These are phyloP conservation scores for Cercopithecus neglectus DNA, from an alignment of 2,797 vertebrate genomes.

Conservation along the genomic window DNA sequence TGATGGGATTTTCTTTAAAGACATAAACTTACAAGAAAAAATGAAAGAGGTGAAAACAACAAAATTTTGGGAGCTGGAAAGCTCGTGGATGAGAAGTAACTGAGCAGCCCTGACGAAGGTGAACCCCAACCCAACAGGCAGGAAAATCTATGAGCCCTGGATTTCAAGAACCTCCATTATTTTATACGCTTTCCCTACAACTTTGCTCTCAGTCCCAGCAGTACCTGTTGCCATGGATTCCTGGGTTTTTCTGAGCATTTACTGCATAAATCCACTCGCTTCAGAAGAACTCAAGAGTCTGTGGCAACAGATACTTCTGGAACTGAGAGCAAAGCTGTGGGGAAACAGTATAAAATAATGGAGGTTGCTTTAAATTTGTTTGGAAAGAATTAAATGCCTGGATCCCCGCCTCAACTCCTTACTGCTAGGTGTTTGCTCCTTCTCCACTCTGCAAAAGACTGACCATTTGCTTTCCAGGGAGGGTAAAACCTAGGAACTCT, in stretches of 20 bases:
- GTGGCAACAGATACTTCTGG: background rate
- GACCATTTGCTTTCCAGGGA: background rate
- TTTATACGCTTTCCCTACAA: background rate
- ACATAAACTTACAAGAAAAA: background rate
- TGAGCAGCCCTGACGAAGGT: background rate
- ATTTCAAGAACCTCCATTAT: background rate
- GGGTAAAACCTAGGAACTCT: background rate
- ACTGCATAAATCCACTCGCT: too few species aligned
- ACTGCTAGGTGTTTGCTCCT: background rate
- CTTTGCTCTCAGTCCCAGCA: background rate
- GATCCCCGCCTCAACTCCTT: background rate
- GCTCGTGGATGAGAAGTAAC: background rate
- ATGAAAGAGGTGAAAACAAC: background rate
- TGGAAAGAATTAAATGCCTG: background rate
- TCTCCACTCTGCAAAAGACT: background rate
- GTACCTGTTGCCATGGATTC: accelerated
- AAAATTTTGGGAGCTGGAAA: background rate
- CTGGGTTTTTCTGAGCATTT: background rate
- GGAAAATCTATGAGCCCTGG: background rate
- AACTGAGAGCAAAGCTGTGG: background rate
- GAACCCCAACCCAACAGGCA: background rate
- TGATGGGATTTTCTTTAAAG: background rate
- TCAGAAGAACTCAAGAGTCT: background rate
- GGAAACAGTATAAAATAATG: background rate
- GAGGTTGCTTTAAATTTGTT: background rate